phyloP scores from a whole-genome alignment of 2,888 invertebrate species.

The Petrolisthes cinctipes region DNA sequence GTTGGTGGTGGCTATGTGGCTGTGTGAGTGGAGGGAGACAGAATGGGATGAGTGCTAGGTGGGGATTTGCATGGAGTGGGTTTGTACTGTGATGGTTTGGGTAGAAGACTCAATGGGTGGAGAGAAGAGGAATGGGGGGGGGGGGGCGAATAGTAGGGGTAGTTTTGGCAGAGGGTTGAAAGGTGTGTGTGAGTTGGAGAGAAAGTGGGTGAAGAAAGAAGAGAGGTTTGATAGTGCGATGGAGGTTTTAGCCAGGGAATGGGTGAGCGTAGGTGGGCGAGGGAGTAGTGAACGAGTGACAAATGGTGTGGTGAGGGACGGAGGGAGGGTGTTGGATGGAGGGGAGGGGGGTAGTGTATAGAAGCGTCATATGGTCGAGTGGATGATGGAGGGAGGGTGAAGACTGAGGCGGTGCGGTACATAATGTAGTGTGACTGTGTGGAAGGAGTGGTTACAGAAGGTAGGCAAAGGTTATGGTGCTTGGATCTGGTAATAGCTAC shows the following conservation, averaged over 20 bases:
- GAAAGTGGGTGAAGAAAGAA: not conserved
- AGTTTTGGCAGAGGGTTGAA: not conserved
- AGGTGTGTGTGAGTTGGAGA: too few relatives aligned
- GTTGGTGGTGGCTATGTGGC: not conserved
- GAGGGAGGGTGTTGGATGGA: not conserved
- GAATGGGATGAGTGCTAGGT: not conserved
- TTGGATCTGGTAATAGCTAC: too few relatives aligned
- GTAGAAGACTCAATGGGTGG: not conserved
- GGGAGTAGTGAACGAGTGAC: not conserved
- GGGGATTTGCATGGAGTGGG: not conserved
- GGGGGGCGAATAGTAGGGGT: not conserved
- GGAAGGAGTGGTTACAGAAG: not conserved
- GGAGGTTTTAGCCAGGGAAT: not conserved
- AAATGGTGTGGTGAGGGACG: not conserved
- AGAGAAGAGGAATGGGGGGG: not conserved
- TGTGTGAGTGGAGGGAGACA: constrained; percentile 1
- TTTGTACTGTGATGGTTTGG: too few relatives aligned
- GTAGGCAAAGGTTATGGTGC: not conserved
- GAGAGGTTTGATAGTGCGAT: not conserved
- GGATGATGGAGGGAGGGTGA: not conserved
- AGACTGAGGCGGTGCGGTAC: not conserved
- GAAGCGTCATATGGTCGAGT: not conserved
- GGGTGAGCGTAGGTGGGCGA: not conserved
- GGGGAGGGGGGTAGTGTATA: not conserved
- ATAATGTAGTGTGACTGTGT: not conserved